These are phyloP conservation scores for Lucifuga dentata DNA, from an alignment of 2,113 vertebrate genomes.

Conservation along the genomic window DNA sequence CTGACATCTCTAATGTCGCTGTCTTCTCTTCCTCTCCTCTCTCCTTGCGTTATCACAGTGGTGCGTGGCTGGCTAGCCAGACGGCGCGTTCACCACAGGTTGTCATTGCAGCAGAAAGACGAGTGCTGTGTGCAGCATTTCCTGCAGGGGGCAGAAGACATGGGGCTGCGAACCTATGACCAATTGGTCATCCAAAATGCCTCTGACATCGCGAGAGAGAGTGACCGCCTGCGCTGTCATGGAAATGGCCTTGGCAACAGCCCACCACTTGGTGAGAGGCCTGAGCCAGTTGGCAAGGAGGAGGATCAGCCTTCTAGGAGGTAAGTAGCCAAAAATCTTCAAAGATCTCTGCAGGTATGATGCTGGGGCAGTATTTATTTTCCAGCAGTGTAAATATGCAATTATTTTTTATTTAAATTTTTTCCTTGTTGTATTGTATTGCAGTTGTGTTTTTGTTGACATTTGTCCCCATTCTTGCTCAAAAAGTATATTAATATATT, in stretches of 20 bases:
- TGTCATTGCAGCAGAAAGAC: conserved; percentile 84
- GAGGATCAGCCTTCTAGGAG: conserved; percentile 85
- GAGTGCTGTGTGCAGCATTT: conserved; percentile 86
- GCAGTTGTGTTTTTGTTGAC: neutral
- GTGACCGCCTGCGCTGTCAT: conserved; percentile 87
- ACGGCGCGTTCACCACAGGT: conserved; percentile 80
- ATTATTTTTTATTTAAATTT: neutral
- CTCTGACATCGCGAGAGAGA: conserved; percentile 91
- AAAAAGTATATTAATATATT: neutral
- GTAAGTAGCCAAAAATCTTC: conserved; percentile 72
- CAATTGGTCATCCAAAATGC: conserved; percentile 95
- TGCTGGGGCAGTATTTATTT: neutral
- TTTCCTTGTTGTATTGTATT: neutral
- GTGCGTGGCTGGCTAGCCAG: conserved; percentile 92
- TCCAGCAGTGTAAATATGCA: neutral
- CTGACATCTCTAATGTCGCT: conserved; percentile 7
- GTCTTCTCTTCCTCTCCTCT: conserved; percentile 11
- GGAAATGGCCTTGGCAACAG: conserved; percentile 68
- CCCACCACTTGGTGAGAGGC: conserved; percentile 83
- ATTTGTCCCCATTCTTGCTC: neutral
- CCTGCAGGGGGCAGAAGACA: conserved; percentile 90
- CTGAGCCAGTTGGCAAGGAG: conserved; percentile 82
- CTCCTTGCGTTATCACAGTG: conserved; percentile 75
- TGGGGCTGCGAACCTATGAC: conserved; percentile 89
- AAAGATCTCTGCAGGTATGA: too few relatives aligned